Evolutionary conservation across 2,113 vertebrate species (phyloP).

Genomic region (Phyllopteryx taeniolatus): DNA sequence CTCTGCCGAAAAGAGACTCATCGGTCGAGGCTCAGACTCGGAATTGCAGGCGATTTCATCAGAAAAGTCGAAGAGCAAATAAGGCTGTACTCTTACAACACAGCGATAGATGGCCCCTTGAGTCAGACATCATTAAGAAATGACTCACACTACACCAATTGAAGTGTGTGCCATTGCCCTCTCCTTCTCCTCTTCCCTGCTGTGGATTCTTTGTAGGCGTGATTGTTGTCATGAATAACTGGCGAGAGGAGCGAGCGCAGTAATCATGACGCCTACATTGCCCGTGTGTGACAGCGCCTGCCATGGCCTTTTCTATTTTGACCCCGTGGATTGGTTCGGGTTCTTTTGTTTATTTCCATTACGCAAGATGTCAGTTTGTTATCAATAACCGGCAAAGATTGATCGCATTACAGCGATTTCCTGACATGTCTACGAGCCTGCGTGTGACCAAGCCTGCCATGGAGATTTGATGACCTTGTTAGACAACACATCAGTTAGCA

Average conservation of each 20-base stretch:
- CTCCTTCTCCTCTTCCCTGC: not conserved
- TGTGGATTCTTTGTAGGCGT: not conserved
- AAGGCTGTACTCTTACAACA: not conserved
- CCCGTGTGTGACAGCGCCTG: not conserved
- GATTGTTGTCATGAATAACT: not conserved
- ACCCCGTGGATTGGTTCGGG: not conserved
- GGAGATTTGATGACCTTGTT: not conserved
- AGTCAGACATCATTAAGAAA: not conserved
- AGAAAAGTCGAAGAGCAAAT: conserved; percentile 10
- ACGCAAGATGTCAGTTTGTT: not conserved
- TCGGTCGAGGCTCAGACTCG: not conserved
- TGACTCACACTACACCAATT: not conserved
- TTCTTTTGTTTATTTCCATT: not conserved
- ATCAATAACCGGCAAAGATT: not conserved
- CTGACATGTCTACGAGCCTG: not conserved
- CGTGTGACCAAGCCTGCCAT: not conserved
- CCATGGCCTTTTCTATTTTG: not conserved
- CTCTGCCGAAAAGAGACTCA: conserved; percentile 10
- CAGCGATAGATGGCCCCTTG: conserved; percentile 1
- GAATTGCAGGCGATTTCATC: conserved; percentile 31
- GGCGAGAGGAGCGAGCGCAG: not conserved
- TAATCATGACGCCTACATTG: not conserved
- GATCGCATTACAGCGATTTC: not conserved
- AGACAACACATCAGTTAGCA: not conserved
- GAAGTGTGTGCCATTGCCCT: not conserved